Evolutionary conservation across 2,797 vertebrate species (phyloP), one percentile per base, ranked within the genome.

Genomic region (Menidia menidia): DNA sequence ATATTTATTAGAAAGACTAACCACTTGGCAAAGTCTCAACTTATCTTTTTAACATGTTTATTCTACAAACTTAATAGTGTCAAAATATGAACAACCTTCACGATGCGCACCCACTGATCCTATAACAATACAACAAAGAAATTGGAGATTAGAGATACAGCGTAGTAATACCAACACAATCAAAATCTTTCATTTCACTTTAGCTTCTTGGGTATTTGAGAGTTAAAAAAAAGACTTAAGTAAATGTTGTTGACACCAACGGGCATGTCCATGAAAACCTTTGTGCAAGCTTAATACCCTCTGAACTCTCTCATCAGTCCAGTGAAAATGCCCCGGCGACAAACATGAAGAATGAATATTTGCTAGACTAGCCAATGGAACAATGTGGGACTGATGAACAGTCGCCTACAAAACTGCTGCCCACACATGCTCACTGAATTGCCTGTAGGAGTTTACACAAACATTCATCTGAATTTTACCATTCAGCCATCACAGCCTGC

Each of bases 351-450:
- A 68, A 72, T 51, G 42, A 67, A 68, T 64, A 55, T 67, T 57
- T 66, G 54, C 16, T 13, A 72, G 75, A 69, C 60, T 50, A 57
- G 64, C 67, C 77, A 43, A n/a, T 31, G 59, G 73, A 85, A 87
- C 81, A 87, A 87, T 61, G 31, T 73, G 54, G 53, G 82, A 69
- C 56, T 84, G 80, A 78, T 75, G 75, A 89, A 83, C 71, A 80
- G 73, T 84, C 67, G 58, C 80, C 87, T 58, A 73, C 77, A 48
- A 51, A 85, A 71, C 71, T 78, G 71, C 74, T 60, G 78, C 81
- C 85, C 78, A 82, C 87, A 82, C 71, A 73, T 69, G 69, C 50
- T 32, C 42, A 6, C 31, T 3, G 33, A 73, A 75, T 13, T 13
- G 68, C 50, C 61, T 48, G 74, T 71, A 68, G 80, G 83, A 77